phyloP scores from a whole-genome alignment of 2,113 vertebrate species.

The Microcebus jonahi region DNA sequence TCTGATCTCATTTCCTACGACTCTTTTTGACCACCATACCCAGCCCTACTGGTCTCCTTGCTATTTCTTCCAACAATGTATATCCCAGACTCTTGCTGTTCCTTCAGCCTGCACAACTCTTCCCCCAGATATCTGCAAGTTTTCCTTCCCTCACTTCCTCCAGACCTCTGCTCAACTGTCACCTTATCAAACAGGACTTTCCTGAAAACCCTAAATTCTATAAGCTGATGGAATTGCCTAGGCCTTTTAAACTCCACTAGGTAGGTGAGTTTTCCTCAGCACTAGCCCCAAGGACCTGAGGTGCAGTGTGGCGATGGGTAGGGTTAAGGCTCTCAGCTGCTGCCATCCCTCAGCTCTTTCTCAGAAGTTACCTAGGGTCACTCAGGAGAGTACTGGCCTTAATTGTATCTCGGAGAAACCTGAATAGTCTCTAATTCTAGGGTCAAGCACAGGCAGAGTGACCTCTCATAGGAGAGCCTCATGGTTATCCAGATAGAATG shows the following conservation, averaged over 20 bases:
- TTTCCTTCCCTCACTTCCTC: not conserved
- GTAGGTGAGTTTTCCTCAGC: not conserved
- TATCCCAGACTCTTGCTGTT: not conserved
- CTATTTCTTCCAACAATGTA: not conserved
- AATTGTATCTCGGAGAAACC: not conserved
- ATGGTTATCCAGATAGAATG: not conserved
- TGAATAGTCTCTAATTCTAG: conserved; percentile 10
- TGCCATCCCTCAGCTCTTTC: not conserved
- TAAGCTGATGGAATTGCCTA: not conserved
- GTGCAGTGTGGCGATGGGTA: not conserved
- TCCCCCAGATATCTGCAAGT: not conserved
- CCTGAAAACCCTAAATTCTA: not conserved
- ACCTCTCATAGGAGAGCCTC: not conserved
- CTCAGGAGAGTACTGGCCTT: not conserved
- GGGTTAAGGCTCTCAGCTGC: not conserved
- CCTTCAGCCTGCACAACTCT: not conserved
- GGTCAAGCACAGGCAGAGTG: not conserved
- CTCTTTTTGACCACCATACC: not conserved
- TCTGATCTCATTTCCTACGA: not conserved
- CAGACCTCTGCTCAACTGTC: not conserved
- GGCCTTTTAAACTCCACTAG: not conserved
- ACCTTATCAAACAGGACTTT: not conserved
- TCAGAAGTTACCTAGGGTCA: not conserved
- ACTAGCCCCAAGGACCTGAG: not conserved
- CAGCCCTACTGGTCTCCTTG: not conserved